Base-by-base conservation (phyloP, 2,888 invertebrate species). In the Ptilodon capucinus region DNA sequence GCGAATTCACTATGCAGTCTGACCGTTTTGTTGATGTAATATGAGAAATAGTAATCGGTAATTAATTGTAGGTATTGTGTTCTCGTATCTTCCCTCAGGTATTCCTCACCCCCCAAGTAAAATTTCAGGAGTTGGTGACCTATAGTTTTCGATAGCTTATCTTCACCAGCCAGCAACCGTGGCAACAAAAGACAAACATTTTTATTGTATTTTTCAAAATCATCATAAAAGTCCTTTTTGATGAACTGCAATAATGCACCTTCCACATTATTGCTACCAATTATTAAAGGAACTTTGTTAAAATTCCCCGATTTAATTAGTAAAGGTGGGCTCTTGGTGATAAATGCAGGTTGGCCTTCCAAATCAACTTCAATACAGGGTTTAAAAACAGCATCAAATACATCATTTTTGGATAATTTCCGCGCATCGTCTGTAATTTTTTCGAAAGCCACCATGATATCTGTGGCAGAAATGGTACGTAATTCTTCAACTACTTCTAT, bases 231-330 rank as follows among this genome's bases (percentile, higher is more conserved):
- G 34, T 82, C 74, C 42, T 66, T 54, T 34, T 70, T 72, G 1
- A 78, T 45, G 41, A 70, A 79, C 51, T 84, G 71, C 21, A 86
- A 56, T 32, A 84, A 51, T 11, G 76, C 70, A 2, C 69, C 84
- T 69, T 90, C 90, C 46, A 79, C 76, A 45, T 86, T 84, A 56
- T 84, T 86, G 56, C 82, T 81, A 13, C 91, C 91, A 39, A 89
- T 87, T 40, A 91, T 84, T 44, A 91, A 57, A 1, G 91, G 91
- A 0, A 91, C 87, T 69, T 85, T 88, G 58, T 85, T 84, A 45
- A 82, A 84, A 46, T 82, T 82, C 18, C 86, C 86, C 21, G 86
- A 81, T 64, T 86, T 88, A 44, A 91, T 58, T 41, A 90, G 75
- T n/a, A 70, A 40, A 28, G 59, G 59, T 25, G 91, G 91, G 48